phyloP scores from a whole-genome alignment of 1,140 invertebrate species.

The Drosophila novamexicana region DNA sequence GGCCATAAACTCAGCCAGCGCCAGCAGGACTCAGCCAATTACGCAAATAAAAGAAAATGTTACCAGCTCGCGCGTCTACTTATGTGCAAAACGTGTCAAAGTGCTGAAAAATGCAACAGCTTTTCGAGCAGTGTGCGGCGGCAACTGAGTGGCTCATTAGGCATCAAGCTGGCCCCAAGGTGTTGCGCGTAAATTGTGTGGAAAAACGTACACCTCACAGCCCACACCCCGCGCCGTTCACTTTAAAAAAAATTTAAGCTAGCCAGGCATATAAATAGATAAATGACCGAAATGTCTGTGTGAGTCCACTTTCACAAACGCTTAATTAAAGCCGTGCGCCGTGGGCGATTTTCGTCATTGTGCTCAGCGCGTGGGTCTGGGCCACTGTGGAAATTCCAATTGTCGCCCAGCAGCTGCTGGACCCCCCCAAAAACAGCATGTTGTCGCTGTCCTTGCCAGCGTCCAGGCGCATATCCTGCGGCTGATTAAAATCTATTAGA shows the following conservation, averaged over 20 bases:
- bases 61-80: constrained; percentile 21
- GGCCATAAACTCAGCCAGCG: constrained; percentile 66
- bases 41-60: constrained; percentile 68
- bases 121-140: constrained; percentile 10
- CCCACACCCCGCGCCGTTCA: constrained; percentile 19
- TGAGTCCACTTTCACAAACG: constrained; percentile 48
- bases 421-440: constrained; percentile 62
- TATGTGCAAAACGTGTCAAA: constrained; percentile 70
- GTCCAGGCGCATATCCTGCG: constrained; percentile 72
- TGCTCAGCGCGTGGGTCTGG: background rate
- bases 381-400: too few relatives aligned
- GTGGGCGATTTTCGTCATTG: constrained; percentile 58
- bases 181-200: constrained; percentile 66
- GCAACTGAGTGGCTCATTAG: constrained; percentile 71
- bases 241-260: constrained; percentile 11
- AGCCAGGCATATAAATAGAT: background rate
- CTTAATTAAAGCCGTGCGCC: constrained; percentile 65
- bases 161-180: constrained; percentile 51
- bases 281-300: constrained; percentile 13
- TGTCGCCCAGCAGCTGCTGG: constrained; percentile 17
- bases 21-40: constrained; percentile 70
- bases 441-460: constrained; percentile 49
- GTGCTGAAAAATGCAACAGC: constrained; percentile 71
- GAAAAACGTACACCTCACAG: constrained; percentile 53
- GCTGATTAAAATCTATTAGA: constrained; percentile 84